phyloP scores from a whole-genome alignment of 2,888 invertebrate species.

The Eledona agricola region DNA sequence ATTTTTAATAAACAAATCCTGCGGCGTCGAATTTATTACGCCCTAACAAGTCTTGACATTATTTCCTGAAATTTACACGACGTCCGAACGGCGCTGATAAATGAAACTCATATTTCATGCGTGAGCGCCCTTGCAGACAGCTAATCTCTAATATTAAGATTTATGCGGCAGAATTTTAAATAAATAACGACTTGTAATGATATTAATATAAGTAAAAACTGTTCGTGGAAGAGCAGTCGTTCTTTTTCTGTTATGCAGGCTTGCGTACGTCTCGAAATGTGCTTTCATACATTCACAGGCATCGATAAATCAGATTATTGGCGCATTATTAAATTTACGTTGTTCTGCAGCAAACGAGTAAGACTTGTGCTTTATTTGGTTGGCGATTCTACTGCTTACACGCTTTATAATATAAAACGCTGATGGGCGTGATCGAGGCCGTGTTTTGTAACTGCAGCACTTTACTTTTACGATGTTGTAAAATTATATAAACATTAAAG shows the following conservation, averaged over 20 bases:
- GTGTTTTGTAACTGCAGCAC: constrained; percentile 2
- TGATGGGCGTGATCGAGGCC: background rate
- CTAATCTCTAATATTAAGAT: constrained; percentile 46
- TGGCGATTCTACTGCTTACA: no score
- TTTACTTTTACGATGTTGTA: constrained; percentile 13
- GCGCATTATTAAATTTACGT: no score
- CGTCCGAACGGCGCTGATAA: constrained; percentile 46
- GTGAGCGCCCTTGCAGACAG: constrained; percentile 46
- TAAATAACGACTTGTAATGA: constrained; percentile 32
- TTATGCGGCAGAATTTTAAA: constrained; percentile 38
- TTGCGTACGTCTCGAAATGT: no score
- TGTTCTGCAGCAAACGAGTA: no score
- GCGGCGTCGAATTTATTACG: constrained; percentile 33
- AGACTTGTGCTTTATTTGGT: no score
- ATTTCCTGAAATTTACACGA: constrained; percentile 43
- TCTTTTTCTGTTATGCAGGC: no score
- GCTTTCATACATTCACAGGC: no score
- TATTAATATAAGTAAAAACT: constrained; percentile 19
- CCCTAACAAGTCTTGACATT: constrained; percentile 40
- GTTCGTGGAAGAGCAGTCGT: no score
- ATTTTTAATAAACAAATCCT: constrained; percentile 37
- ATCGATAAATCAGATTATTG: no score
- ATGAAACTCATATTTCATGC: constrained; percentile 51
- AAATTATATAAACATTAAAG: constrained; percentile 29
- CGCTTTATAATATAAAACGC: constrained; percentile 4